These are phyloP conservation scores for Ips typographus DNA, from an alignment of 1,140 invertebrate species.

Conservation along the genomic window DNA sequence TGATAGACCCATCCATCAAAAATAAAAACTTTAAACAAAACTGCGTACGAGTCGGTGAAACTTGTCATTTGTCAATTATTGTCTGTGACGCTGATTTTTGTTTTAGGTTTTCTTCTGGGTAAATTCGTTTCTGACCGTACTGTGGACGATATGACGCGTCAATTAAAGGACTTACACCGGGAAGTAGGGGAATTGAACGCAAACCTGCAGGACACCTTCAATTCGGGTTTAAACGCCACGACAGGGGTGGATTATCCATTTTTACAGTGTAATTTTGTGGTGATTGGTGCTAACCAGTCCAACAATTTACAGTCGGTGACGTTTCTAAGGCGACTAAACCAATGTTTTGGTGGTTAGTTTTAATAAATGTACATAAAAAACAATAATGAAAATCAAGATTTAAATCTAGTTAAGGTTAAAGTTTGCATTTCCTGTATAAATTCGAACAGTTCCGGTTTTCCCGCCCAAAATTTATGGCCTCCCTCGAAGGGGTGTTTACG, in stretches of 20 bases:
- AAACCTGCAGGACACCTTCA: constrained; percentile 29
- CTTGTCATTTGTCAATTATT: too few relatives aligned
- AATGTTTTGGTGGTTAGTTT: neutral
- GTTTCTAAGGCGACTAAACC: constrained; percentile 28
- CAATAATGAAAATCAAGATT: too few relatives aligned
- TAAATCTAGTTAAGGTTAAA: neutral
- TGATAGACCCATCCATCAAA: too few relatives aligned
- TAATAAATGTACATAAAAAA: too few relatives aligned
- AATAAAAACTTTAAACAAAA: too few relatives aligned
- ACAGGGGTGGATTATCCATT: constrained; percentile 13
- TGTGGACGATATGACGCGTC: constrained; percentile 24
- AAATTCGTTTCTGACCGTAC: constrained; percentile 52
- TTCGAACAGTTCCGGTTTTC: constrained; percentile 15
- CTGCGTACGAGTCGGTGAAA: too few relatives aligned
- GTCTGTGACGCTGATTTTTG: too few relatives aligned
- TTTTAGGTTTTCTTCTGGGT: constrained; percentile 51
- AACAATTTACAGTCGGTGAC: neutral
- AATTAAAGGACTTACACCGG: constrained; percentile 24
- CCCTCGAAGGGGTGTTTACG: constrained; percentile 16
- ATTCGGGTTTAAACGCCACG: constrained; percentile 6
- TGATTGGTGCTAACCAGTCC: constrained; percentile 14
- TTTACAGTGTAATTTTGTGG: constrained; percentile 24
- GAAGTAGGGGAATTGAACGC: constrained; percentile 27
- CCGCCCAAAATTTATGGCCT: constrained; percentile 19
- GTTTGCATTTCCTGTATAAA: constrained; percentile 17